Conservation (phyloP, 1,140 invertebrate species). For the Sitobion miscanthi region DNA sequence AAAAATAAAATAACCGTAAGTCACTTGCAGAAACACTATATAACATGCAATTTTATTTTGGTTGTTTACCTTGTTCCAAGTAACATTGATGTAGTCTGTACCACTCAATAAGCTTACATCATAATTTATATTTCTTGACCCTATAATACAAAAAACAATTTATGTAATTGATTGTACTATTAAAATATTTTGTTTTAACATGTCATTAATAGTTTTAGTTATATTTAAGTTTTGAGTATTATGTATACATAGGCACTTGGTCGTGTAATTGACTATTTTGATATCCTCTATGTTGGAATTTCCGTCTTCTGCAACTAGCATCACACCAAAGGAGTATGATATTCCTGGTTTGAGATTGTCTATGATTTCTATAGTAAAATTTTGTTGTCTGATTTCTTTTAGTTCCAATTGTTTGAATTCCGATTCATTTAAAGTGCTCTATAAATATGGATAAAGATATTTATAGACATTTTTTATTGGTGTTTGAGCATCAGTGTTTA, state of each 20-base stretch:
- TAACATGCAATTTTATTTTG: background rate
- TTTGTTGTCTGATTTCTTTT: background rate
- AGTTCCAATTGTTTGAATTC: background rate
- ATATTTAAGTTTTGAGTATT: background rate
- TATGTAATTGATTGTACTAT: background rate
- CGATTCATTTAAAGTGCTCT: background rate
- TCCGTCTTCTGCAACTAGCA: slow-evolving; percentile 5
- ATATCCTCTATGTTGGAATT: slow-evolving; percentile 7
- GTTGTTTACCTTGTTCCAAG: slow-evolving; percentile 11
- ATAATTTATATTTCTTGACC: background rate
- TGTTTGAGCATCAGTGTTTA: too few relatives aligned
- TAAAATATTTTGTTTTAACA: background rate
- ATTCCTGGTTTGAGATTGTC: background rate
- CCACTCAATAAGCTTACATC: background rate
- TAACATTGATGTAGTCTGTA: background rate
- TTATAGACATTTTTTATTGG: too few relatives aligned
- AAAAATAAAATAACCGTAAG: too few relatives aligned
- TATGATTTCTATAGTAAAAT: background rate
- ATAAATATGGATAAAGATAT: background rate
- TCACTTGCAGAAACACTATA: background rate
- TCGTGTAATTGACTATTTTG: background rate
- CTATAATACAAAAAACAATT: background rate
- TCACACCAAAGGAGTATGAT: background rate
- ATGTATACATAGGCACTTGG: background rate
- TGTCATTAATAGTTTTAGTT: background rate